phyloP scores from a whole-genome alignment of 2,797 vertebrate genomes.

The Lepus townsendii region DNA sequence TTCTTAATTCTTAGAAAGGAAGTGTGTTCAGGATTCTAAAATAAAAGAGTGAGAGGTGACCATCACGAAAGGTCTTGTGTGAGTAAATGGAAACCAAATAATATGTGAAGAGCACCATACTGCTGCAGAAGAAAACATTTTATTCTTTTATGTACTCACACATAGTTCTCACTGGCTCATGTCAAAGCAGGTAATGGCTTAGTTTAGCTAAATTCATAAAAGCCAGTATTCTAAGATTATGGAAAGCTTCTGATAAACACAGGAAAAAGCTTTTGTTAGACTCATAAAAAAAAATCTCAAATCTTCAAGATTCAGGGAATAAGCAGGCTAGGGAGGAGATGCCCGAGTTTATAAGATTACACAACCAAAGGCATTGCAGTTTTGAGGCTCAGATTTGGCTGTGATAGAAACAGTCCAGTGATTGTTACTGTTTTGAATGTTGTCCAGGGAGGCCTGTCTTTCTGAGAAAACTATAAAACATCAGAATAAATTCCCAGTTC shows the following conservation, averaged over 20 bases:
- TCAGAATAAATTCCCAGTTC: not conserved
- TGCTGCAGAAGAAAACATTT: not conserved
- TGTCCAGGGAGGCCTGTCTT: not conserved
- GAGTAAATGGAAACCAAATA: not conserved
- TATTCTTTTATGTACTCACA: not conserved
- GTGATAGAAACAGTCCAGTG: not conserved
- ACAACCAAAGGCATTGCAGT: conserved; percentile 5
- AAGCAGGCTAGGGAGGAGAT: conserved; percentile 4
- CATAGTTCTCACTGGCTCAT: not conserved
- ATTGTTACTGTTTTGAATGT: conserved; percentile 12
- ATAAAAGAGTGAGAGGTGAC: conserved; percentile 9
- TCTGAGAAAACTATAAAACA: conserved; percentile 46
- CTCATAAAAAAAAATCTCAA: conserved; percentile 5
- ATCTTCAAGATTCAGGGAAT: conserved; percentile 53
- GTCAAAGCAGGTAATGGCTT: conserved; percentile 7
- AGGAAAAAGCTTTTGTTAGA: conserved; percentile 49
- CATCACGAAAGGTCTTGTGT: not conserved
- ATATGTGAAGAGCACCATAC: not conserved
- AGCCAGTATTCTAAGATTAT: conserved; percentile 34
- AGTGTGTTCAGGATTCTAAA: not conserved
- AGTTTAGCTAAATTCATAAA: conserved; percentile 49
- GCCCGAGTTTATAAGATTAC: conserved; percentile 6
- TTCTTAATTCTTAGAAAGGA: not conserved
- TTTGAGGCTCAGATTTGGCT: conserved; percentile 32
- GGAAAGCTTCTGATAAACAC: conserved; percentile 36